Conservation (phyloP, 53 echinoderm and acorn worm genomes). For the Astropecten irregularis region DNA sequence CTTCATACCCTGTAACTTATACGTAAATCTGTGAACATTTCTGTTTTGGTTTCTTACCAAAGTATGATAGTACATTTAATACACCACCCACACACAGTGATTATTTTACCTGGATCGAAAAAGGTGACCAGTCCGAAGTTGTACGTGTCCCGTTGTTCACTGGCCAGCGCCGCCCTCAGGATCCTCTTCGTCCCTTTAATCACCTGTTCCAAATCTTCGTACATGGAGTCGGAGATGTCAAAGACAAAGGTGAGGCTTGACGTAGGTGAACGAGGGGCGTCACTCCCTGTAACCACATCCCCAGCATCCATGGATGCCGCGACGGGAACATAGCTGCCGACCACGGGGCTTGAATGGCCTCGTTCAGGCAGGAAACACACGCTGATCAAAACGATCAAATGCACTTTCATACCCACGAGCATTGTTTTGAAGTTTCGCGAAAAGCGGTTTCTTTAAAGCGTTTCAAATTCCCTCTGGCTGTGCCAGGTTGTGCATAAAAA, state of each 20-base stretch:
- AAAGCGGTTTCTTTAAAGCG: too few species aligned
- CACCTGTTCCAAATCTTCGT: conserved; percentile 84
- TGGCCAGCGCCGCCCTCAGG: conserved; percentile 65
- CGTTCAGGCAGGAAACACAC: background rate
- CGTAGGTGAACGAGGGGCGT: background rate
- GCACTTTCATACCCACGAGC: too few species aligned
- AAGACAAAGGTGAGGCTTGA: conserved; percentile 89
- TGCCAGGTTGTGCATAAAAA: too few species aligned
- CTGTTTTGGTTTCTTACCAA: too few species aligned
- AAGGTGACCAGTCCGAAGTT: conserved; percentile 96
- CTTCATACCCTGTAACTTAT: too few species aligned
- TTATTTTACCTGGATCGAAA: conserved; percentile 90
- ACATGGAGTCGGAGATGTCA: conserved; percentile 95
- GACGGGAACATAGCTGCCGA: background rate
- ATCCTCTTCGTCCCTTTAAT: conserved; percentile 78
- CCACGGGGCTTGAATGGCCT: background rate
- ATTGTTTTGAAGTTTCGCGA: background rate
- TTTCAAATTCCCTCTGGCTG: too few species aligned
- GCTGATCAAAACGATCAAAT: background rate
- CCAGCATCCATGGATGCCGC: background rate
- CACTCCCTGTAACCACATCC: background rate
- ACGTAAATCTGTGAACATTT: too few species aligned
- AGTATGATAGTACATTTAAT: too few species aligned
- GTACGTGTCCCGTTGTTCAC: conserved; percentile 63
- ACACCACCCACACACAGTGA: too few species aligned